These are phyloP conservation scores for Arvicanthis niloticus DNA, from an alignment of 2,113 vertebrate species.

Conservation along the genomic window DNA sequence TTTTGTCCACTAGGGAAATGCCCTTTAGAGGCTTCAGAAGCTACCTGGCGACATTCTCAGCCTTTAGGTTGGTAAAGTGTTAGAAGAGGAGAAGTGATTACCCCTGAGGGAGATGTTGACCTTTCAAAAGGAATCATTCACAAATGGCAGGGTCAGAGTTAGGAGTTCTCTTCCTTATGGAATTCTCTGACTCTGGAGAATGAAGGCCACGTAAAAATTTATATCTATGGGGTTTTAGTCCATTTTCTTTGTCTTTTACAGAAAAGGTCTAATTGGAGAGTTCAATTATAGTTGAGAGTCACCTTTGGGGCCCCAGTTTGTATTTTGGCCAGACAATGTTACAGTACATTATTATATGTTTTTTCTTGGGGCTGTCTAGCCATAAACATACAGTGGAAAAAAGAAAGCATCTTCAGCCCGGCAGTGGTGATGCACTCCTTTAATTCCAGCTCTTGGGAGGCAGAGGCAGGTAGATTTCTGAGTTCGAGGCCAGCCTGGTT, in stretches of 20 bases:
- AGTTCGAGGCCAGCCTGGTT: too few relatives aligned
- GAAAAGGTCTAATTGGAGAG: background rate
- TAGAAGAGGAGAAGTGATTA: background rate
- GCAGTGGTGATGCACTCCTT: too few relatives aligned
- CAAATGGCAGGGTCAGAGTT: background rate
- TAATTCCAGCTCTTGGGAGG: too few relatives aligned
- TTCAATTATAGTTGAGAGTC: background rate
- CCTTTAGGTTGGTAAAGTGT: background rate
- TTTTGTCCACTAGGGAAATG: background rate
- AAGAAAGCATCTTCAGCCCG: too few relatives aligned
- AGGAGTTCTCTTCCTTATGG: background rate
- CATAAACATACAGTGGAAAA: too few relatives aligned
- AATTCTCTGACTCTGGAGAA: background rate
- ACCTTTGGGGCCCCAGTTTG: too few relatives aligned
- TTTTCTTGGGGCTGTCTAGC: background rate
- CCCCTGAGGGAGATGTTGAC: background rate
- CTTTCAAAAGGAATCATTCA: background rate
- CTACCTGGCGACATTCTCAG: background rate
- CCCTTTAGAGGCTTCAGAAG: background rate
- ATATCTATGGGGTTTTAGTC: background rate
- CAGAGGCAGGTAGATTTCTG: too few relatives aligned
- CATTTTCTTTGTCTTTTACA: background rate
- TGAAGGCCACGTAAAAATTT: background rate
- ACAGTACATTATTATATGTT: background rate
- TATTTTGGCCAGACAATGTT: background rate